Evolutionary conservation across 64 coral and sea anemone species (phyloP), one percentile per base, ranked within the genome.

Genomic region (Montipora sp.): DNA sequence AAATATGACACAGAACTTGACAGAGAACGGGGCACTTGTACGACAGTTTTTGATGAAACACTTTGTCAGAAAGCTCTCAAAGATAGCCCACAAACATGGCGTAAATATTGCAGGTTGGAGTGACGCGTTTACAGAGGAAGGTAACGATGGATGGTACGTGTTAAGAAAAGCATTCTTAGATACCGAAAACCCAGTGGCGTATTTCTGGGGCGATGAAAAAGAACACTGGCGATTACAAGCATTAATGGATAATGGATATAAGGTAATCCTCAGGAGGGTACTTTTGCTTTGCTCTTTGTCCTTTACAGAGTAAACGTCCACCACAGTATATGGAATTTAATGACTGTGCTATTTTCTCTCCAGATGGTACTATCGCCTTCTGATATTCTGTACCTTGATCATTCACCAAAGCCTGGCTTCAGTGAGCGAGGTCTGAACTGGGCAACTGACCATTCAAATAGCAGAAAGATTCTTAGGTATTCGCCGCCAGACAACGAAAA

Each of bases 51-150:
- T 92, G 3, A 92, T 50, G 55, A 70, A 77, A 77, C 61, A 92
- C 60, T 92, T 92, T 78, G 51, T 92, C 5, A 19, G n/a, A 16
- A 70, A 80, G 18, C 44, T 92, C 8, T 59, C 73, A 0, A 63
- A 66, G 1, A 84, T 92, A 3, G 47, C 81, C 18, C 15, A 81
- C 7, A 44, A 16, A 3, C 19, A 63, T 51, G 73, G 59, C 3
- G 11, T 86, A 5, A 15, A 85, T 23, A 55, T 92, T 7, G 90
- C 24, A 22, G 90, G 80, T 2, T 92, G 90, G 90, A 80, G 69
- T 13, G 90, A 92, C 36, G 80, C 43, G 1, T 84, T 92, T 46
- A 23, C 81, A 7, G 69, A 48, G 7, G 70, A 68, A 22, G 85
- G 10, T 24, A 9, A 87, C 60, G 8, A 23, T 5, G 68, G 21